Percentiles rank a stretch among this genome's conserved stretches.
These are phyloP conservation scores for Slavum lentiscoides DNA, from an alignment of 2,888 invertebrate genomes.

Conservation along the genomic window DNA sequence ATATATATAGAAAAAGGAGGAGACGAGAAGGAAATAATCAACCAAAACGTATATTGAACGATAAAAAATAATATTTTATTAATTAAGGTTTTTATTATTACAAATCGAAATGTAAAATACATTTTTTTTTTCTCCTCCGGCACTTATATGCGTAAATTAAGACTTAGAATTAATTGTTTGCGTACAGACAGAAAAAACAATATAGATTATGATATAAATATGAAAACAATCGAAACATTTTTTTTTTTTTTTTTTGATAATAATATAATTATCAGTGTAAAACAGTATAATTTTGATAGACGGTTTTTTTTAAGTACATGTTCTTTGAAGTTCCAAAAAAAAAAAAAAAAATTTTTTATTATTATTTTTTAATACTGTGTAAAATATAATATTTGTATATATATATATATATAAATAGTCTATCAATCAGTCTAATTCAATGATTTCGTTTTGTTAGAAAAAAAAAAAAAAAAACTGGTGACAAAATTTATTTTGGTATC, in stretches of 20 bases:
- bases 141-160: constrained; percentile 50
- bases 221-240: constrained; percentile 28
- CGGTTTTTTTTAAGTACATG: constrained; percentile 42
- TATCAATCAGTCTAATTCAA: constrained; percentile 53
- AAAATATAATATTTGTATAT: constrained; percentile 10
- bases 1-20: too few species aligned
- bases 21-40: background rate
- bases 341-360: background rate
- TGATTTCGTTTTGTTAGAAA: constrained; percentile 41
- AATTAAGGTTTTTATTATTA: constrained; percentile 43
- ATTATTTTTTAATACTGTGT: constrained; percentile 48
- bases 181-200: constrained; percentile 40
- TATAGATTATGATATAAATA: background rate
- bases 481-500: constrained; percentile 47
- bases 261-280: background rate
- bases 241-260: constrained; percentile 3
- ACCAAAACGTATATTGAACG: constrained; percentile 30
- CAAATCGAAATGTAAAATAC: constrained; percentile 51
- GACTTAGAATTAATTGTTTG: constrained; percentile 44
- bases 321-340: constrained; percentile 25
- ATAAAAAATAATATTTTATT: constrained; percentile 52
- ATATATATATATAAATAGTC: constrained; percentile 4
- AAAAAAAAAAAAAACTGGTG: constrained; percentile 50
- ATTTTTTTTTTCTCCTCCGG: constrained; percentile 42
- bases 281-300: constrained; percentile 23